Base-by-base conservation (phyloP, 2,888 invertebrate species). In the Quadriops clusia region DNA sequence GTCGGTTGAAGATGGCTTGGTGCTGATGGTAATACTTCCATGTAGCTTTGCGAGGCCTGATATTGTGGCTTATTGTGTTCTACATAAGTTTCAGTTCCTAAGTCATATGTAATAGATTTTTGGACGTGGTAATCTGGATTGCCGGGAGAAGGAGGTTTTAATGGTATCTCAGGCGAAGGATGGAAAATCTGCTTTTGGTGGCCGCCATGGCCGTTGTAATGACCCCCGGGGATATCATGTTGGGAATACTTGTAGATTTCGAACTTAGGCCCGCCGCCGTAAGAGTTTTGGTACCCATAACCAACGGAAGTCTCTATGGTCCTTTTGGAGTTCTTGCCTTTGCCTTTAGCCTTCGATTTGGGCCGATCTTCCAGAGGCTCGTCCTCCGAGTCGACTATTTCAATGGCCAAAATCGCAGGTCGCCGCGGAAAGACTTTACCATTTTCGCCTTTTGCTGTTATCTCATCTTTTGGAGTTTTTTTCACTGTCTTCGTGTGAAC, bases 221-320 rank as follows among this genome's bases (percentile, higher is more conserved):
- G 41, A 3, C n/a, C n/a, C n/a, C n/a, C n/a, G n/a, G 70, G 68
- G 36, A 75, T 72, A 44, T 77, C 72, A 32, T 73, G 64, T 51
- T 78, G 77, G 0, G 77, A 77, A 50, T 78, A 78, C 3, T 77
- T 78, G 47, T 77, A 78, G 36, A 77, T 66, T 64, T 71, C 68
- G 44, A 71, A 76, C 47, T 69, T 74, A 17, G 57, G 56, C 5
- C 66, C 65, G 39, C 60, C 59, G 41, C 70, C 70, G 2, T 64
- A 64, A 16, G 25, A 24, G 7, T 22, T 23, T 42, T 64, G 63
- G 39, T 69, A 72, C 5, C 77, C 78, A 50, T 77, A 82, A 33
- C 83, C 83, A 7, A 83, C 59, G 26, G 75, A 73, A 1, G 72
- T 72, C 40, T 82, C 78, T 8, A 82, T 75, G 0, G 82, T 83